Conservation (phyloP, 2,113 vertebrate species). For the Rhombomys opimus region DNA sequence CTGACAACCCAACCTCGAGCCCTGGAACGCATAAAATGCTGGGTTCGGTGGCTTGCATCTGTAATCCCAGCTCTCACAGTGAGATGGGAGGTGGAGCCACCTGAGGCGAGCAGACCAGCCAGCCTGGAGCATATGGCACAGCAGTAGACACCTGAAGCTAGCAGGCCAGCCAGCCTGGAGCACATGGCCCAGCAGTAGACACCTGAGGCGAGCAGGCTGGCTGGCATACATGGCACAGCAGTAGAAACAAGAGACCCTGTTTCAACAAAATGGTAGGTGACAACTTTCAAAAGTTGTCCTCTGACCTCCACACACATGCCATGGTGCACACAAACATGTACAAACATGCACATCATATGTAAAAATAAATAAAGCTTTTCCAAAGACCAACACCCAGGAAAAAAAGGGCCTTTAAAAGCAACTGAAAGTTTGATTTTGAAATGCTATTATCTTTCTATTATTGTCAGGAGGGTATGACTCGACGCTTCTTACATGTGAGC, state of each 20-base stretch:
- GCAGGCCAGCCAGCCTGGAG: no score
- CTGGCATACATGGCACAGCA: no score
- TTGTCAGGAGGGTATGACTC: slow-evolving; percentile 40
- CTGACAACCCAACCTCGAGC: not conserved
- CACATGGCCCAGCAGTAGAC: no score
- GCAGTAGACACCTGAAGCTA: not conserved
- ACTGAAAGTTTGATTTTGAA: not conserved
- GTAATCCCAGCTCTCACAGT: not conserved
- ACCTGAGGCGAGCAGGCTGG: not conserved
- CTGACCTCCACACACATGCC: not conserved
- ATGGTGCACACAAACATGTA: not conserved
- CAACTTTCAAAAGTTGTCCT: not conserved
- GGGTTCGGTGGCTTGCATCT: no score
- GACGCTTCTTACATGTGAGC: slow-evolving; percentile 22
- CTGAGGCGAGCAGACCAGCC: not conserved
- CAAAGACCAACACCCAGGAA: not conserved
- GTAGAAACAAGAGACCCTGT: not conserved
- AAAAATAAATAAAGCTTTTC: not conserved
- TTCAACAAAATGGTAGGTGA: not conserved
- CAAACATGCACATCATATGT: no score
- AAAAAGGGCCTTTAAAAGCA: not conserved
- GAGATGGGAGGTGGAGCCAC: not conserved
- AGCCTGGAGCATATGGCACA: no score
- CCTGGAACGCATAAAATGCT: not conserved
- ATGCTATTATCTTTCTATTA: not conserved